phyloP scores from a whole-genome alignment of 2,888 invertebrate species.

The Steinernema scapterisci region DNA sequence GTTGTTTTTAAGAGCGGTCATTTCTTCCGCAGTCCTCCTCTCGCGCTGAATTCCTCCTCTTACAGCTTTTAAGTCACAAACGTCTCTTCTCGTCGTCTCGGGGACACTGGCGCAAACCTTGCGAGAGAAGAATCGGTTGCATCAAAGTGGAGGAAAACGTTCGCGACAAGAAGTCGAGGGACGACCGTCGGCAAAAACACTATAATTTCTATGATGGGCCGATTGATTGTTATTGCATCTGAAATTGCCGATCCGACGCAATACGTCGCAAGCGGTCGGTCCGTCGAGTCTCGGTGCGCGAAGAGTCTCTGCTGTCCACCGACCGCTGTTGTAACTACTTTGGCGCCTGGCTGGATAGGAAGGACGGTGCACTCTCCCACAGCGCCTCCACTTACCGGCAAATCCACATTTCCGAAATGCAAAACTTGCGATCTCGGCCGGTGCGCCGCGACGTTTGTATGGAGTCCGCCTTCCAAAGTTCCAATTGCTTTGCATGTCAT shows the following conservation, averaged over 20 bases:
- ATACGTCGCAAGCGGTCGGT: conserved; percentile 29
- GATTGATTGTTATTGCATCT: conserved; percentile 33
- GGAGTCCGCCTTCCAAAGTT: no score
- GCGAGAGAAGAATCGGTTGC: conserved; percentile 29
- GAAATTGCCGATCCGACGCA: conserved; percentile 33
- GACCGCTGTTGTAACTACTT: not conserved
- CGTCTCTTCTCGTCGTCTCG: conserved; percentile 1
- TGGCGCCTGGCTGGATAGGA: conserved; percentile 20
- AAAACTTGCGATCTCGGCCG: no score
- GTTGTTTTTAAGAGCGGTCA: not conserved
- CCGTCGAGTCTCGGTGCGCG: conserved; percentile 30
- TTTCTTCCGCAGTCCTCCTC: not conserved
- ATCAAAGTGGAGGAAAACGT: conserved; percentile 27
- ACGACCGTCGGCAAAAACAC: conserved; percentile 33
- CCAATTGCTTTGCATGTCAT: not conserved
- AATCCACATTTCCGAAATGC: no score
- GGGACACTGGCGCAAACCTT: conserved; percentile 12
- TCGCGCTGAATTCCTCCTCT: no score
- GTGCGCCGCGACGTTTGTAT: no score
- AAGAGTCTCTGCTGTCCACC: not conserved
- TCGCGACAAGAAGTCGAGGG: conserved; percentile 28
- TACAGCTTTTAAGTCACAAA: no score
- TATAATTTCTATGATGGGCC: conserved; percentile 33
- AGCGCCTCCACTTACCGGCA: no score
- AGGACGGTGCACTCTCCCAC: not conserved